phyloP scores from a whole-genome alignment of 2,888 invertebrate species.

The Eupithecia abbreviata region DNA sequence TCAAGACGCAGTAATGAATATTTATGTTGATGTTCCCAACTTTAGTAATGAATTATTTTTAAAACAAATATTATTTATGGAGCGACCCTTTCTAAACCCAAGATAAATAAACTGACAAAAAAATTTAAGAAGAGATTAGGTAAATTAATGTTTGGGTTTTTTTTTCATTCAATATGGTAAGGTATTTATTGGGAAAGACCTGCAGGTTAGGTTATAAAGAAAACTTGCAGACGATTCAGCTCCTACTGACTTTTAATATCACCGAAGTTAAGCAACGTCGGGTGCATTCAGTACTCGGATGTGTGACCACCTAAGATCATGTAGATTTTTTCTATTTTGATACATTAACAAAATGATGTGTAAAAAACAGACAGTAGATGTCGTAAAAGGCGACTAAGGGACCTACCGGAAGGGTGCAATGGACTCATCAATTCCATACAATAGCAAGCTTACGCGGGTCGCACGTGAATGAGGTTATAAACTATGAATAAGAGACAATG shows the following conservation, averaged over 20 bases:
- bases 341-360: too few species aligned
- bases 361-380: too few species aligned
- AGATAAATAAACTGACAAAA: not conserved
- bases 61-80: slow-evolving; percentile 21
- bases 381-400: too few species aligned
- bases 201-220: not conserved
- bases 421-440: not conserved
- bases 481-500: not conserved
- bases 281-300: slow-evolving; percentile 71
- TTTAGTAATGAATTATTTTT: slow-evolving; percentile 37
- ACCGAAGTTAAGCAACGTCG: slow-evolving; percentile 63
- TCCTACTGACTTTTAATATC: not conserved
- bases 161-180: not conserved
- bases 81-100: not conserved
- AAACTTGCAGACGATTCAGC: not conserved
- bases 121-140: not conserved
- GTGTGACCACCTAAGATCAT: slow-evolving; percentile 56
- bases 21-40: slow-evolving; percentile 43
- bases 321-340: too few species aligned
- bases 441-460: not conserved
- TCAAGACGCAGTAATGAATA: slow-evolving; percentile 46
- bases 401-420: too few species aligned
- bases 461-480: not conserved
- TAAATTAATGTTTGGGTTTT: not conserved
- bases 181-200: not conserved